phyloP scores from a whole-genome alignment of 2,888 invertebrate species.

The Epinotia bilunana region DNA sequence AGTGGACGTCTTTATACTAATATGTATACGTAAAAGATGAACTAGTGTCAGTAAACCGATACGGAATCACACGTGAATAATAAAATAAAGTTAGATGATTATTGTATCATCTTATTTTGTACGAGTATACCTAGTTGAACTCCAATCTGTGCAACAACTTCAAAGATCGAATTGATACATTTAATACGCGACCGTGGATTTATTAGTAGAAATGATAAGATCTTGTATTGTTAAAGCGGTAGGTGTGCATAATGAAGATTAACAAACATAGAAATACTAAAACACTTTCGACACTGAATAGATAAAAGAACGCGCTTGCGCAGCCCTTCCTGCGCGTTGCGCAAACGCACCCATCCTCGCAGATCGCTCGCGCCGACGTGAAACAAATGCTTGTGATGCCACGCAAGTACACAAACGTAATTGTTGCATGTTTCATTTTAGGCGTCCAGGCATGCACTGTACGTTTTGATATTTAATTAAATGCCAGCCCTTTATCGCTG shows the following conservation, averaged over 20 bases:
- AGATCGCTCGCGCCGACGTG: background rate
- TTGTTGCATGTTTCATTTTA: background rate
- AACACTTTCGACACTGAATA: background rate
- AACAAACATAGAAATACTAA: background rate
- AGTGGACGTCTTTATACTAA: too few species aligned
- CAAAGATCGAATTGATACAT: background rate
- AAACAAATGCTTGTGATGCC: slow-evolving; percentile 21
- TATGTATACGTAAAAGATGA: background rate
- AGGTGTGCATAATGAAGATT: background rate
- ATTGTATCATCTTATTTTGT: too few species aligned
- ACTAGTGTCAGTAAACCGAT: too few species aligned
- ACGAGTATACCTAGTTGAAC: too few species aligned
- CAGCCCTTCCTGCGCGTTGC: slow-evolving; percentile 23
- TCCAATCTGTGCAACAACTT: background rate
- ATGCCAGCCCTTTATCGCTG: too few species aligned
- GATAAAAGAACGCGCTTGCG: slow-evolving; percentile 19
- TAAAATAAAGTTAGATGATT: too few species aligned
- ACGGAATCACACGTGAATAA: too few species aligned
- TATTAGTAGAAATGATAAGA: too few species aligned
- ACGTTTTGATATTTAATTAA: background rate
- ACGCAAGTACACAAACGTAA: background rate
- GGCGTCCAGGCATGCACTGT: background rate
- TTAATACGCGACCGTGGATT: too few species aligned
- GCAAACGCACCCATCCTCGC: slow-evolving; percentile 10
- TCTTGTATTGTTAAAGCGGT: background rate